phyloP scores from a whole-genome alignment of 2,888 invertebrate species.

The Agrotis exclamationis region DNA sequence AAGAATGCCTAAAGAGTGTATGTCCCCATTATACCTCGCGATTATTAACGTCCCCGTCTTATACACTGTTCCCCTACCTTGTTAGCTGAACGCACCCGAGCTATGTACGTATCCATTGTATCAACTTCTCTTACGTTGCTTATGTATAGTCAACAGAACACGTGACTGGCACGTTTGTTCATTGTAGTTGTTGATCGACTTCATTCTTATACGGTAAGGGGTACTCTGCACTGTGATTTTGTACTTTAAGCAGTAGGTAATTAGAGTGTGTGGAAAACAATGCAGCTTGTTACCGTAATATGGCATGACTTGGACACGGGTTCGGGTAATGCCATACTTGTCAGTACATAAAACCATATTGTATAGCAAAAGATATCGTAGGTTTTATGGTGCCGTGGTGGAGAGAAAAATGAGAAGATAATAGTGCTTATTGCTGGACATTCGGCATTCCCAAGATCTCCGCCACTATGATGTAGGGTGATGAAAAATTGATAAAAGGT shows the following conservation, averaged over 20 bases:
- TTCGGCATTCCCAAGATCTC: neutral
- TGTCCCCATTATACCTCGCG: no score
- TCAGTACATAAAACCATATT: neutral
- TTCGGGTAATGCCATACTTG: no score
- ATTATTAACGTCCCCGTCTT: no score
- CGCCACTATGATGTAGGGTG: neutral
- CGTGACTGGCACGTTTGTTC: constrained; percentile 65
- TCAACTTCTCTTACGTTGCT: constrained; percentile 23
- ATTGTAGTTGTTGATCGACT: constrained; percentile 39
- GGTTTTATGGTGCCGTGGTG: no score
- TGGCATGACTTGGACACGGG: neutral
- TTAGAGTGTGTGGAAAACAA: neutral
- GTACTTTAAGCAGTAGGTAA: neutral
- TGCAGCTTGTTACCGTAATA: neutral
- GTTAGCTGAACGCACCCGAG: no score
- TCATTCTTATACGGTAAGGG: constrained; percentile 34
- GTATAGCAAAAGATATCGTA: neutral
- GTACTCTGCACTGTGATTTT: constrained; percentile 8
- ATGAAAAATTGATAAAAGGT: neutral
- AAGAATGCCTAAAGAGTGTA: no score
- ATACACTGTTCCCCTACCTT: no score
- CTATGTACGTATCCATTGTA: no score
- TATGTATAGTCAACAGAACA: constrained; percentile 57
- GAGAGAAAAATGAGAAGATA: neutral
- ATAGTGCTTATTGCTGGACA: no score